Base-by-base conservation (phyloP, 2,888 invertebrate species). In the Synanthedon vespiformis region DNA sequence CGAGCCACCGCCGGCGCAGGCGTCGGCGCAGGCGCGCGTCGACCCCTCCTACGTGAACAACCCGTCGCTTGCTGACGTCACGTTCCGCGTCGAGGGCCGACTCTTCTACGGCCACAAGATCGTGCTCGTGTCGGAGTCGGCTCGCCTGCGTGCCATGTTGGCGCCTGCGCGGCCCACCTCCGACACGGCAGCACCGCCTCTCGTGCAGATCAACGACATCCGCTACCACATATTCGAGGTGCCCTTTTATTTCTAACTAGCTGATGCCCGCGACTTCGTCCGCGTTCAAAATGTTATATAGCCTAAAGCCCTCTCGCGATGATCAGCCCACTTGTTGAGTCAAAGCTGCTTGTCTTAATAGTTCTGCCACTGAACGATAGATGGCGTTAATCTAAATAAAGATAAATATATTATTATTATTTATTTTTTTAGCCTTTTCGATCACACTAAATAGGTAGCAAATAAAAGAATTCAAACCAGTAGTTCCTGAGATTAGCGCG, bases 41-140 rank as follows among this genome's bases (percentile, higher is more conserved):
- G 97, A 97, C 83, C 95, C 96, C 0, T 94, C 95, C 69, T 97
- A 95, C 81, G 96, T 97, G 58, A 97, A 97, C 86, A 97, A 96
- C 83, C 95, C 96, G 0, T 95, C 96, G 68, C 88, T 97, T 41
- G 95, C 95, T 63, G 97, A 97, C 73, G 96, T 97, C 34, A 95
- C 95, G 53, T 97, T 97, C 77, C 90, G 95, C 68, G 96, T 97
- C 52, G 96, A 96, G 75, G 96, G 95, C 0, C 90, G 95, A 57
- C 89, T 96, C 22, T 96, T 97, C 80, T 97, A 96, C 76, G 97
- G 95, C 0, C 97, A 97, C 79, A 96, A 96, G 83, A 96, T 97
- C 59, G 96, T 97, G 41, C 86, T 97, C 54, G 95, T 97, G 49
- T 97, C 96, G 2, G 95, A 95, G 55, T 96, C 96, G 3, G 92